Conservation (phyloP, 2,888 invertebrate genomes). For the Amphiduros pacificus region DNA sequence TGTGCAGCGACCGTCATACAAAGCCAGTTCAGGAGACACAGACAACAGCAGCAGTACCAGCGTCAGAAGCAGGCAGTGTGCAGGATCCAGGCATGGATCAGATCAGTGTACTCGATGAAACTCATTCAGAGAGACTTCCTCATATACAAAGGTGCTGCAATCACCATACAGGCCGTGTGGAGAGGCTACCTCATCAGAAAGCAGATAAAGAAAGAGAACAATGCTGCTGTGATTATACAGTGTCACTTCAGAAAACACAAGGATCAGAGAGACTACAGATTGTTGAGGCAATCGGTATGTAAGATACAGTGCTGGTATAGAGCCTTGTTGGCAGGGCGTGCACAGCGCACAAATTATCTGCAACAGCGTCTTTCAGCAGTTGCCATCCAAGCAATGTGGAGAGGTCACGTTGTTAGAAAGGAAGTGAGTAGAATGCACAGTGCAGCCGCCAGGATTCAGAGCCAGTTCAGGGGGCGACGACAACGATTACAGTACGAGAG, state of each 20-base stretch:
- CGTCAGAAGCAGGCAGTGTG: neutral
- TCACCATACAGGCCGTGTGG: slow-evolving; percentile 57
- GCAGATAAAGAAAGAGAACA: neutral
- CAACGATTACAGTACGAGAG: neutral
- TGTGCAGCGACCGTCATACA: slow-evolving; percentile 18
- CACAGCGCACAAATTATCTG: neutral
- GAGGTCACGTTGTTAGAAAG: neutral
- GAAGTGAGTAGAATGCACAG: neutral
- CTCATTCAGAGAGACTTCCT: too few relatives aligned
- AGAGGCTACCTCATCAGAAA: slow-evolving; percentile 38
- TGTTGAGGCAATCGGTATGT: neutral
- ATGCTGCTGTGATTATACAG: neutral
- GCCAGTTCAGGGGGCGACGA: neutral
- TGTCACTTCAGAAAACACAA: neutral
- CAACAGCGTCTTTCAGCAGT: neutral
- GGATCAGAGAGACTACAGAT: neutral
- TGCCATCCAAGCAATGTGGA: neutral
- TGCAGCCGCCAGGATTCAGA: slow-evolving; percentile 11
- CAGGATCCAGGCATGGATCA: too few relatives aligned
- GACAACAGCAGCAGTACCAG: neutral
- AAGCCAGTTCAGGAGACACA: neutral
- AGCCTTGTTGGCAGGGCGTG: neutral
- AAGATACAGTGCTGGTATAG: neutral
- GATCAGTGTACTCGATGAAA: too few relatives aligned
- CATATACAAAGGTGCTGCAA: slow-evolving; percentile 50